These are phyloP conservation scores for Macroteleia sp. DNA, from an alignment of 2,888 invertebrate species.

Conservation along the genomic window DNA sequence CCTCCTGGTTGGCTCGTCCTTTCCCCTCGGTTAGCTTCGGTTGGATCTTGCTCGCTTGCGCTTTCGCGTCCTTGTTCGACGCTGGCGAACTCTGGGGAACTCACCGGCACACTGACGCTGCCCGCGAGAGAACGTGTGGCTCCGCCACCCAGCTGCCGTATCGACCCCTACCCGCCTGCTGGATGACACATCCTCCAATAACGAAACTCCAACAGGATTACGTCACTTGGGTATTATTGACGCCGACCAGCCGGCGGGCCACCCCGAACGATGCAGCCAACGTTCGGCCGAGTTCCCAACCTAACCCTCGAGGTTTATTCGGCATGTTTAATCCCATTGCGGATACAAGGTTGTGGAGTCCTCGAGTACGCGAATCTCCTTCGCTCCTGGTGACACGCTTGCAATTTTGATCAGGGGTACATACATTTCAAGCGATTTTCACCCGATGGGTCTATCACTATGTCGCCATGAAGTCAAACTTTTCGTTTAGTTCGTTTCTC, in stretches of 20 bases:
- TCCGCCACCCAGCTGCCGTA: constrained; percentile 74
- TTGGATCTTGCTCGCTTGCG: constrained; percentile 40
- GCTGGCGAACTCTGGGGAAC: constrained; percentile 59
- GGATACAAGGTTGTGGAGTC: background rate
- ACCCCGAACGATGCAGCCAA: constrained; percentile 22
- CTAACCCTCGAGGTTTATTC: constrained; percentile 9
- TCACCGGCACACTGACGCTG: constrained; percentile 51
- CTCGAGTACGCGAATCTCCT: background rate
- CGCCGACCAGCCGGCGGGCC: constrained; percentile 67
- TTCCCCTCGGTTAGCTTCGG: constrained; percentile 51
- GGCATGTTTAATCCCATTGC: constrained; percentile 12
- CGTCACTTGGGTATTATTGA: constrained; percentile 81
- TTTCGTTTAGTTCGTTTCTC: no score
- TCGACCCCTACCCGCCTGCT: constrained; percentile 79
- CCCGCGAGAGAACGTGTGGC: constrained; percentile 47
- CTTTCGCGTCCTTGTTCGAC: constrained; percentile 41
- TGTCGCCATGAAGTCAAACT: no score
- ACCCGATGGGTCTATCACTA: no score
- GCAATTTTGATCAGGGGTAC: background rate
- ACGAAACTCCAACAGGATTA: constrained; percentile 78
- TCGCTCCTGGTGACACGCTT: background rate
- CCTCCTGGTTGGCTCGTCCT: constrained; percentile 58
- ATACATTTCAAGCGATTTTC: no score
- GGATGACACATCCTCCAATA: constrained; percentile 82
- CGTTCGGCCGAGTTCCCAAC: background rate